Evolutionary conservation across 1,140 invertebrate species (phyloP).

Genomic region (Cyclargus thomasi): DNA sequence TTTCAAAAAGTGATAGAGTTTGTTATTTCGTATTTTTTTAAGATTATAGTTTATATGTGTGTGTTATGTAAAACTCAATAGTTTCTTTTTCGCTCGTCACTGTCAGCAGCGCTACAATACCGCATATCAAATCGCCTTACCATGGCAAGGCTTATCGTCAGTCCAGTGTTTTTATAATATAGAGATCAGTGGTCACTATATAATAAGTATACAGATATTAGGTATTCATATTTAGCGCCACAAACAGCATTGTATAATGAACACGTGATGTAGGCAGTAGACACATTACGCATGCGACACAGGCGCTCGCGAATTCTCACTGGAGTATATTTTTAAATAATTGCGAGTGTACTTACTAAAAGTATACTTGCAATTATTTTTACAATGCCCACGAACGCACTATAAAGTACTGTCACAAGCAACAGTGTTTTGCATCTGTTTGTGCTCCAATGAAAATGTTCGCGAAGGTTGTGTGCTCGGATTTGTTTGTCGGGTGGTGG

Average conservation of each 20-base stretch:
- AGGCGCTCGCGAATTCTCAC: background rate
- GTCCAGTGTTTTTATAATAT: no score
- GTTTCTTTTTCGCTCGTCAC: no score
- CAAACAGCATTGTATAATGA: background rate
- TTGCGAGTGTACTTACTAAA: background rate
- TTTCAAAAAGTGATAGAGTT: no score
- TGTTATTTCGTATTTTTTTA: no score
- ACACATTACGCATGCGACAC: constrained; percentile 6
- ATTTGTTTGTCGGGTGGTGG: constrained; percentile 22
- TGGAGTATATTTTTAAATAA: background rate
- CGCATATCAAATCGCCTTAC: no score
- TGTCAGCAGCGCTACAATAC: no score
- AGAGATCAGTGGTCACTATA: no score
- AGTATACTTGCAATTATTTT: background rate
- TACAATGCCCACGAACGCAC: background rate
- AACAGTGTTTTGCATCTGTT: background rate
- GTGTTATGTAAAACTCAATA: no score
- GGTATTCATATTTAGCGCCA: background rate
- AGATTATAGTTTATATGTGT: no score
- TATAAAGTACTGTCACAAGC: background rate
- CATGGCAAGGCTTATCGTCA: no score
- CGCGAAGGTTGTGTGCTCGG: constrained; percentile 12
- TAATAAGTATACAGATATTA: background rate
- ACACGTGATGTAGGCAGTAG: constrained; percentile 10
- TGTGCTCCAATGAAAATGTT: background rate